A percentile compares a stretch with the other conserved stretches of the same genome.
These are phyloP conservation scores for Apoda limacodes DNA, from an alignment of 2,888 invertebrate species.

Conservation along the genomic window DNA sequence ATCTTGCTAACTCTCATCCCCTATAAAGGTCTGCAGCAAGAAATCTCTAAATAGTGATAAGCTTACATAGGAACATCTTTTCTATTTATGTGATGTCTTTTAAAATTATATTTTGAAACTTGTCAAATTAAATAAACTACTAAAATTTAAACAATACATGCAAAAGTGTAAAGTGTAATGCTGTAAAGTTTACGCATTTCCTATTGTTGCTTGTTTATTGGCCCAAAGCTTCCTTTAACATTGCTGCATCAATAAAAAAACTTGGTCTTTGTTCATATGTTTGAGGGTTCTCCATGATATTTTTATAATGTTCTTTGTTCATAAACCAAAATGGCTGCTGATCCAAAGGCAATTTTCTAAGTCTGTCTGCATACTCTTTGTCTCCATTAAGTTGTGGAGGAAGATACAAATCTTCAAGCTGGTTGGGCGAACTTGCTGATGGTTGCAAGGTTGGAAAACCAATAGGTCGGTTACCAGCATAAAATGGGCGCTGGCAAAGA, in stretches of 20 bases:
- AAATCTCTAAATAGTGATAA: no score
- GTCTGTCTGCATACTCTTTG: constrained; percentile 12
- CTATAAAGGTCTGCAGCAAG: no score
- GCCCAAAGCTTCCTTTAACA: neutral
- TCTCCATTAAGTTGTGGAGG: constrained; percentile 22
- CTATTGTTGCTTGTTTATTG: no score
- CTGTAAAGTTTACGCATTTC: no score
- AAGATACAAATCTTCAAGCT: no score
- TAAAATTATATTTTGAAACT: no score
- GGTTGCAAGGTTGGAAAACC: constrained; percentile 17
- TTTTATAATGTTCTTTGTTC: neutral
- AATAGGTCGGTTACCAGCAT: constrained; percentile 23
- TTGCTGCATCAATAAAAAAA: neutral
- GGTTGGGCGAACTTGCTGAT: constrained; percentile 1
- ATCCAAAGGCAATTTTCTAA: constrained; percentile 1
- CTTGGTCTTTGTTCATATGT: neutral
- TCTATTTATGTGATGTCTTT: no score
- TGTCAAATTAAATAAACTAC: no score
- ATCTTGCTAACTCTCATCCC: no score
- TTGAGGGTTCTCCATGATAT: neutral
- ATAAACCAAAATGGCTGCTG: neutral
- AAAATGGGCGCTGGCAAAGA: constrained; percentile 22
- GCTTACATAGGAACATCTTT: no score
- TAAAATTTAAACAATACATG: no score
- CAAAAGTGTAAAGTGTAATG: no score